phyloP scores from a whole-genome alignment of 2,888 invertebrate genomes.

The Synergus gifuensis region DNA sequence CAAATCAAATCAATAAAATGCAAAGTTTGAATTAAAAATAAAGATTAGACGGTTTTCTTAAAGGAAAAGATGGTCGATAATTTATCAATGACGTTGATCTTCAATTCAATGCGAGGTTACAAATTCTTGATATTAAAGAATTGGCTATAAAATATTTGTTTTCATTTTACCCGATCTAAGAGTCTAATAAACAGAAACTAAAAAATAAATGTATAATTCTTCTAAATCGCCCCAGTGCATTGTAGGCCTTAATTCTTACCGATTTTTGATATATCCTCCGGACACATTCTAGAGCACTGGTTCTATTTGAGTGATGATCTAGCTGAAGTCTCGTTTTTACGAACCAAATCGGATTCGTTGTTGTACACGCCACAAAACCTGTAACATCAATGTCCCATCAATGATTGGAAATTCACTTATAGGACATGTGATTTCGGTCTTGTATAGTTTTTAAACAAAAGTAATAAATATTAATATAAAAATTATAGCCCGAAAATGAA shows the following conservation, averaged over 20 bases:
- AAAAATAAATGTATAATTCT: not conserved
- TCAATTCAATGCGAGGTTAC: too few species aligned
- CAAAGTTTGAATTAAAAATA: too few species aligned
- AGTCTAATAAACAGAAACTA: not conserved
- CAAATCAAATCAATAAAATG: too few species aligned
- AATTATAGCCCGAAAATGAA: not conserved
- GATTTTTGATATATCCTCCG: slow-evolving; percentile 89
- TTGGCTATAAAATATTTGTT: too few species aligned
- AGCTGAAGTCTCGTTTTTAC: slow-evolving; percentile 98
- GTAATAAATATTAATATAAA: not conserved
- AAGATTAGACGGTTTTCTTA: too few species aligned
- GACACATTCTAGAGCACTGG: slow-evolving; percentile 89
- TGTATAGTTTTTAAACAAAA: not conserved
- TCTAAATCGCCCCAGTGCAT: slow-evolving; percentile 24
- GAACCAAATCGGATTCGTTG: slow-evolving; percentile 99
- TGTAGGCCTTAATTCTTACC: slow-evolving; percentile 78
- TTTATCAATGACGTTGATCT: too few species aligned
- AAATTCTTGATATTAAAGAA: too few species aligned
- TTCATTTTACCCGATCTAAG: not conserved
- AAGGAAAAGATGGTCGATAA: too few species aligned
- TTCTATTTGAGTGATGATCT: slow-evolving; percentile 84
- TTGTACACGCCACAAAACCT: slow-evolving; percentile 97
- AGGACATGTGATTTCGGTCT: slow-evolving; percentile 30
- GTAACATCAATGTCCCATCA: slow-evolving; percentile 62
- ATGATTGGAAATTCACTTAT: slow-evolving; percentile 35